phyloP scores from a whole-genome alignment of 1,140 invertebrate genomes.

The Calephelis nemesis region DNA sequence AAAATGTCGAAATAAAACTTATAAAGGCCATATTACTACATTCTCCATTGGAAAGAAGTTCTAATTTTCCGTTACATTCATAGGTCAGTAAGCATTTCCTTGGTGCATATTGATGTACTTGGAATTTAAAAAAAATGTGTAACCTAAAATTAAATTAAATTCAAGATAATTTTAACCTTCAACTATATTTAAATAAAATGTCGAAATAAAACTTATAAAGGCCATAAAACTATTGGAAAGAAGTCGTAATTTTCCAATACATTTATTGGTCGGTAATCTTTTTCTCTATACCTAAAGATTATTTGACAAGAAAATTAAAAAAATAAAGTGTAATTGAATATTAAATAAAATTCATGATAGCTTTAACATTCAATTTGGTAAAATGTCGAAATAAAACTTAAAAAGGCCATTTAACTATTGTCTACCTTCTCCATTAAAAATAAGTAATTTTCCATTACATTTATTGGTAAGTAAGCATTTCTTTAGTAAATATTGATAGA shows the following conservation, averaged over 20 bases:
- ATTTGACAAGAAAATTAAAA: too few species aligned
- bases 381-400: background rate
- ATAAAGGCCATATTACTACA: background rate
- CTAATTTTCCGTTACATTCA: constrained; percentile 16
- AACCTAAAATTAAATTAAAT: too few species aligned
- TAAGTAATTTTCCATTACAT: constrained; percentile 12
- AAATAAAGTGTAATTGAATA: too few species aligned
- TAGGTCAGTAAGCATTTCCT: constrained; percentile 22
- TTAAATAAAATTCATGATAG: too few species aligned
- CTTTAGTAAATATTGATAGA: constrained; percentile 19
- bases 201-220: background rate
- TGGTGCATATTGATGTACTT: background rate
- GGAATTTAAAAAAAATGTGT: too few species aligned
- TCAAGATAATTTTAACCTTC: too few species aligned
- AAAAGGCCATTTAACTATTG: background rate
- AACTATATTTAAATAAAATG: too few species aligned
- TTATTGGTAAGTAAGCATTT: constrained; percentile 25
- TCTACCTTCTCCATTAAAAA: background rate
- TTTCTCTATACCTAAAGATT: too few species aligned
- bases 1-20: background rate
- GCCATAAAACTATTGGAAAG: background rate
- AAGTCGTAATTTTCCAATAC: background rate
- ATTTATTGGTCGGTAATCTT: background rate
- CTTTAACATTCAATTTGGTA: too few species aligned
- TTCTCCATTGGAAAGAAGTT: too few species aligned